phyloP scores from a whole-genome alignment of 53 echinoderm and acorn worm genomes.

The Antedon mediterranea region DNA sequence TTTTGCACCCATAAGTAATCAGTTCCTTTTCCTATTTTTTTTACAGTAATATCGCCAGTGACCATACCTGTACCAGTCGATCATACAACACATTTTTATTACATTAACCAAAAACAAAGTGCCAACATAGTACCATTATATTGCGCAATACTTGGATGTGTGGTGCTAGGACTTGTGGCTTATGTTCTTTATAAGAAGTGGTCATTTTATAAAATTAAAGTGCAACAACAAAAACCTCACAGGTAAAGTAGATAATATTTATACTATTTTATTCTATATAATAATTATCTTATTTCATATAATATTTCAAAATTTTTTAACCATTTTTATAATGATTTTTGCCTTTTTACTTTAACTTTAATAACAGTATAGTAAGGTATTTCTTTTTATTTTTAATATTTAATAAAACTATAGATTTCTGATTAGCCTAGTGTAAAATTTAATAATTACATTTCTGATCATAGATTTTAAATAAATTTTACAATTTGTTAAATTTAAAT shows the following conservation, averaged over 20 bases:
- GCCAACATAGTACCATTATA: conserved; percentile 70
- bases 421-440: too few relatives aligned
- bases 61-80: not conserved
- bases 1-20: too few relatives aligned
- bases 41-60: not conserved
- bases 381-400: too few relatives aligned
- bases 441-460: too few relatives aligned
- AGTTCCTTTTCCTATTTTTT: not conserved
- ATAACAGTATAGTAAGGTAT: too few relatives aligned
- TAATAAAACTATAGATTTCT: too few relatives aligned
- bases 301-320: too few relatives aligned
- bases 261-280: not conserved
- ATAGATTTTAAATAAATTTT: too few relatives aligned
- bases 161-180: conserved; percentile 65
- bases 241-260: not conserved
- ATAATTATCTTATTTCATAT: too few relatives aligned
- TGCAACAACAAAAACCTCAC: conserved; percentile 33
- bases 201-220: conserved; percentile 74
- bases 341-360: too few relatives aligned
- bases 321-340: too few relatives aligned
- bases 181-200: conserved; percentile 85
- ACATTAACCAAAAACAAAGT: not conserved
- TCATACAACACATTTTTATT: not conserved
- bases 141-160: conserved; percentile 60
- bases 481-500: too few relatives aligned